These are phyloP conservation scores for Drosophila incognita DNA, from an alignment of 2,888 invertebrate species.

Conservation along the genomic window DNA sequence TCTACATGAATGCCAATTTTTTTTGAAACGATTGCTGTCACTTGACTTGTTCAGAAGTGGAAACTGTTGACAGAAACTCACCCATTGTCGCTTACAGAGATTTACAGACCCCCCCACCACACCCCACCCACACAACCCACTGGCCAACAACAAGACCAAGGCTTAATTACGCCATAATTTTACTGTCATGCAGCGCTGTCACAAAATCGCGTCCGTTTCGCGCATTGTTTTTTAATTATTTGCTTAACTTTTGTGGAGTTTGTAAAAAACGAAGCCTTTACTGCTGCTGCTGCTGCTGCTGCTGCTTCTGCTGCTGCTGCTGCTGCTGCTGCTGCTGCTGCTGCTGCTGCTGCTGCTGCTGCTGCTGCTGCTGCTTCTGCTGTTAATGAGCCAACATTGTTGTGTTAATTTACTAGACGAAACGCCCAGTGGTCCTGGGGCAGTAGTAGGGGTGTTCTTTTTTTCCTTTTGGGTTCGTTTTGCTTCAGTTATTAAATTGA, in stretches of 20 bases:
- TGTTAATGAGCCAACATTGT: slow-evolving; percentile 84
- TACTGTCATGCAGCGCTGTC: slow-evolving; percentile 45
- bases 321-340: slow-evolving; percentile 11
- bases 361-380: slow-evolving; percentile 35
- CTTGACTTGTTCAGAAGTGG: slow-evolving; percentile 53
- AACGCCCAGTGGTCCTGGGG: slow-evolving; percentile 48
- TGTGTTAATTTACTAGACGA: slow-evolving; percentile 80
- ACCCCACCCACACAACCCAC: not conserved
- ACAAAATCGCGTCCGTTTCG: slow-evolving; percentile 47
- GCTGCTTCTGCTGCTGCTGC: slow-evolving; percentile 14
- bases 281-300: slow-evolving; percentile 4
- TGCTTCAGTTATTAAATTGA: slow-evolving; percentile 73
- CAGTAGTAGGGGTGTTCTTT: slow-evolving; percentile 14
- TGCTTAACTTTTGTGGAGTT: slow-evolving; percentile 67
- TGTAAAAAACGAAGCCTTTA: slow-evolving; percentile 63
- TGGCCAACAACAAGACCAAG: slow-evolving; percentile 14
- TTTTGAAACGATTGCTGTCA: slow-evolving; percentile 43
- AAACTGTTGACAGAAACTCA: slow-evolving; percentile 44
- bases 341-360: slow-evolving; percentile 17
- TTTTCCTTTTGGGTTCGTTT: slow-evolving; percentile 9
- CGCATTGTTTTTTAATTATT: slow-evolving; percentile 76
- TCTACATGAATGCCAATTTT: slow-evolving; percentile 15
- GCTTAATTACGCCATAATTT: slow-evolving; percentile 77
- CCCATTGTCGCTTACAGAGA: slow-evolving; percentile 65
- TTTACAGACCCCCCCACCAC: slow-evolving; percentile 50